Conservation (phyloP, 2,888 invertebrate species). For the Galeruca laticollis region DNA sequence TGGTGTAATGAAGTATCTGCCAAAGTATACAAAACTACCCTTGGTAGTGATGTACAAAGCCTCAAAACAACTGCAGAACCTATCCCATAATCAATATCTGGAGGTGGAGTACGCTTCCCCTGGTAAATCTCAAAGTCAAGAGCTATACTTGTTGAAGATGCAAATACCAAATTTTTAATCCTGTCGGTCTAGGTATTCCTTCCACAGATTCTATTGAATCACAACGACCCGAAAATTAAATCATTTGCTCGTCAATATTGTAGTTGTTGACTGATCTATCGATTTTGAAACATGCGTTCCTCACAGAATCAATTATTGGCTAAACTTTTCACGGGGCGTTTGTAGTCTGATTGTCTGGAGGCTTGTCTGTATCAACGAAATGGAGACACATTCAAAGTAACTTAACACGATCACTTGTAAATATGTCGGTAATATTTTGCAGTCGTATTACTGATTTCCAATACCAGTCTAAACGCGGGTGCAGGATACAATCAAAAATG, state of each 20-base stretch:
- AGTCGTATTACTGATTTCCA: too few relatives aligned
- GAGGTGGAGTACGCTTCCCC: neutral
- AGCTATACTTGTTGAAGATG: too few relatives aligned
- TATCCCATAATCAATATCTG: conserved; percentile 1
- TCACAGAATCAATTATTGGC: neutral
- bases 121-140: conserved; percentile 1
- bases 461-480: too few relatives aligned
- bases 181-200: neutral
- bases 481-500: too few relatives aligned
- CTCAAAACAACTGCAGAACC: too few relatives aligned
- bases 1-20: neutral
- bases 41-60: neutral
- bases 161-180: neutral
- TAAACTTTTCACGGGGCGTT: neutral
- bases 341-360: too few relatives aligned
- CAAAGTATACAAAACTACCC: conserved; percentile 6
- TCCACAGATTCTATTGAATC: neutral
- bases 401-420: too few relatives aligned
- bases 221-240: too few relatives aligned
- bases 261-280: neutral
- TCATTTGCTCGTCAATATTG: neutral
- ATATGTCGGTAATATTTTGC: too few relatives aligned
- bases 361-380: too few relatives aligned
- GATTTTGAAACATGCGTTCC: neutral
- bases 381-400: too few relatives aligned